Evolutionary conservation across 1,140 invertebrate genomes (phyloP).

Genomic region (Drosophila bocqueti): DNA sequence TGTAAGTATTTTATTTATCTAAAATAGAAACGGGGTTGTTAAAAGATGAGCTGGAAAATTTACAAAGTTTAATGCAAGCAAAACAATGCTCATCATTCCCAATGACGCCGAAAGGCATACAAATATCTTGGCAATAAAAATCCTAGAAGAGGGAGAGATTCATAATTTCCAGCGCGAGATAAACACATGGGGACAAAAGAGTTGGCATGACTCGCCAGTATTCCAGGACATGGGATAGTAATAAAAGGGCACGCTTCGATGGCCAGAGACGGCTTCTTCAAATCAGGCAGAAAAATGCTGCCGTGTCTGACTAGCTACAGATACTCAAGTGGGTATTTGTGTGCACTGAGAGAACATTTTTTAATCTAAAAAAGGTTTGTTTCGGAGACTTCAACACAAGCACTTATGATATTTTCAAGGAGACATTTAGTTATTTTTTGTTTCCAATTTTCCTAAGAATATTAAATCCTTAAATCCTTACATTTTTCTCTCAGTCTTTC

Average conservation of each 20-base stretch:
- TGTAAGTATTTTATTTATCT: background rate
- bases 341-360: background rate
- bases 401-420: background rate
- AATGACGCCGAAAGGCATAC: slow-evolving; percentile 6
- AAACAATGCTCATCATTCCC: slow-evolving; percentile 14
- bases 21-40: background rate
- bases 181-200: slow-evolving; percentile 35
- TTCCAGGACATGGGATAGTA: slow-evolving; percentile 54
- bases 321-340: slow-evolving; percentile 18
- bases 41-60: no score
- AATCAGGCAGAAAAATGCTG: slow-evolving; percentile 82
- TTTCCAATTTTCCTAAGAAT: background rate
- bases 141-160: slow-evolving; percentile 33
- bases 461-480: no score
- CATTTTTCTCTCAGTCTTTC: background rate
- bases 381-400: no score
- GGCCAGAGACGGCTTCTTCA: slow-evolving; percentile 61
- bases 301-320: slow-evolving; percentile 74
- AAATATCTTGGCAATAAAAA: slow-evolving; percentile 32
- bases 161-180: slow-evolving; percentile 67
- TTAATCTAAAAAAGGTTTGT: no score
- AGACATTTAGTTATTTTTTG: background rate
- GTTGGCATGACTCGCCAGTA: slow-evolving; percentile 53
- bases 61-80: background rate
- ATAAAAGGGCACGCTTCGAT: slow-evolving; percentile 77